These are phyloP conservation scores for Nymphicus hollandicus DNA, from an alignment of 2,113 vertebrate genomes.

Conservation along the genomic window DNA sequence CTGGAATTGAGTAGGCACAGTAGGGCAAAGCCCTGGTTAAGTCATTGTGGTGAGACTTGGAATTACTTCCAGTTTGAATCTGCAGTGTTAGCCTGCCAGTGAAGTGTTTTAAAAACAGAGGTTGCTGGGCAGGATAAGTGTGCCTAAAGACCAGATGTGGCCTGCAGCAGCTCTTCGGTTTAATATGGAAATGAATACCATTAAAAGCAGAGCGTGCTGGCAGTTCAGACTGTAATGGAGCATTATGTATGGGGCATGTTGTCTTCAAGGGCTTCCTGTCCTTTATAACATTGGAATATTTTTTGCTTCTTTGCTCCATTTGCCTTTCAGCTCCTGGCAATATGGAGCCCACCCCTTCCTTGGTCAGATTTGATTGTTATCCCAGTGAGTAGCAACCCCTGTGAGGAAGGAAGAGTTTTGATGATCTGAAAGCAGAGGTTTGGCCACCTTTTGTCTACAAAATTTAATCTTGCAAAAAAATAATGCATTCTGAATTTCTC, in stretches of 20 bases:
- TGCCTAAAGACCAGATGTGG: neutral
- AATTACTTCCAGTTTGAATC: conserved; percentile 5
- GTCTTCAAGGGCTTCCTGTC: neutral
- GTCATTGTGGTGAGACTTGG: neutral
- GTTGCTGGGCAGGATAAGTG: neutral
- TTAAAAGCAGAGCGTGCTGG: neutral
- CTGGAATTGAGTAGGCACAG: neutral
- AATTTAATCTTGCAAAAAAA: neutral
- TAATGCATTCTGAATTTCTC: neutral
- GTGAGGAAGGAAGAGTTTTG: neutral
- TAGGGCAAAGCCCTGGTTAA: neutral
- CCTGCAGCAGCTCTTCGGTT: conserved; percentile 3
- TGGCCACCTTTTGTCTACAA: neutral
- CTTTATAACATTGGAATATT: neutral
- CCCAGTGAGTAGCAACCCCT: neutral
- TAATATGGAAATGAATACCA: neutral
- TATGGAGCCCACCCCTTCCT: neutral
- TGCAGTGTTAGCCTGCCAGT: neutral
- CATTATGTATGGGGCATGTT: neutral
- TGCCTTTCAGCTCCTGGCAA: neutral
- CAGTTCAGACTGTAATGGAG: neutral
- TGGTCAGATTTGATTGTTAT: neutral
- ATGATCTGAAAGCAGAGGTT: neutral
- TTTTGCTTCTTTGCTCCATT: neutral
- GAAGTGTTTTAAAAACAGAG: neutral